Conservation (phyloP, 2,797 vertebrate species). For the Diplodus puntazzo region DNA sequence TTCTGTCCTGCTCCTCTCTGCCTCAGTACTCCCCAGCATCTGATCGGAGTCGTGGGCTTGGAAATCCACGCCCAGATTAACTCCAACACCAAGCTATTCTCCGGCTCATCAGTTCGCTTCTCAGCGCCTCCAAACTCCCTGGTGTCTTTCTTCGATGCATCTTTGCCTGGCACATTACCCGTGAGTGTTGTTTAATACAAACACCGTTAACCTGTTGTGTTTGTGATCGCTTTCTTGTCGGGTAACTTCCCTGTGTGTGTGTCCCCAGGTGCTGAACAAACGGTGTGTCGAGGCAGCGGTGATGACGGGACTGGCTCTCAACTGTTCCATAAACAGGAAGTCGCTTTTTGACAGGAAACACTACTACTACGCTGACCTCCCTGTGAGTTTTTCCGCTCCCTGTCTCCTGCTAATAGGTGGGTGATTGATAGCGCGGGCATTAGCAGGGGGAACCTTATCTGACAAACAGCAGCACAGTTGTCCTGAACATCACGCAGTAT, state of each 20-base stretch:
- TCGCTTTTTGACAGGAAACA: slow-evolving; percentile 99
- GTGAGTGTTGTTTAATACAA: slow-evolving; percentile 82
- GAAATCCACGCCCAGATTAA: slow-evolving; percentile 97
- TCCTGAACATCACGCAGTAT: slow-evolving; percentile 29
- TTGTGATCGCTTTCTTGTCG: not conserved
- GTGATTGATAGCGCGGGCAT: not conserved
- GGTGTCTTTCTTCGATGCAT: slow-evolving; percentile 97
- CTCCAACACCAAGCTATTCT: slow-evolving; percentile 96
- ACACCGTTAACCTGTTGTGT: slow-evolving; percentile 1
- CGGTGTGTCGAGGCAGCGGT: slow-evolving; percentile 97
- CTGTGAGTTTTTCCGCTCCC: slow-evolving; percentile 88
- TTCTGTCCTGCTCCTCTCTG: slow-evolving; percentile 15
- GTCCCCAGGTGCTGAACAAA: slow-evolving; percentile 93
- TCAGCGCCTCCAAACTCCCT: slow-evolving; percentile 94
- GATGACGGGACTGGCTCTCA: slow-evolving; percentile 94
- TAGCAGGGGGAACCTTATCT: not conserved
- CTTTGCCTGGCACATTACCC: slow-evolving; percentile 96
- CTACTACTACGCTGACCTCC: slow-evolving; percentile 98
- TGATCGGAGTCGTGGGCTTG: slow-evolving; percentile 94
- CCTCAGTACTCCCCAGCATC: slow-evolving; percentile 82
- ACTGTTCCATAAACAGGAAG: slow-evolving; percentile 94
- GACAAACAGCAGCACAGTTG: slow-evolving; percentile 21
- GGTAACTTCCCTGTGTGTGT: slow-evolving; percentile 40
- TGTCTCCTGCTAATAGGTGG: not conserved
- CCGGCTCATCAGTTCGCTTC: slow-evolving; percentile 91